Evolutionary conservation across 1,140 invertebrate genomes (phyloP).

Genomic region (Acromyrmex charruanus): DNA sequence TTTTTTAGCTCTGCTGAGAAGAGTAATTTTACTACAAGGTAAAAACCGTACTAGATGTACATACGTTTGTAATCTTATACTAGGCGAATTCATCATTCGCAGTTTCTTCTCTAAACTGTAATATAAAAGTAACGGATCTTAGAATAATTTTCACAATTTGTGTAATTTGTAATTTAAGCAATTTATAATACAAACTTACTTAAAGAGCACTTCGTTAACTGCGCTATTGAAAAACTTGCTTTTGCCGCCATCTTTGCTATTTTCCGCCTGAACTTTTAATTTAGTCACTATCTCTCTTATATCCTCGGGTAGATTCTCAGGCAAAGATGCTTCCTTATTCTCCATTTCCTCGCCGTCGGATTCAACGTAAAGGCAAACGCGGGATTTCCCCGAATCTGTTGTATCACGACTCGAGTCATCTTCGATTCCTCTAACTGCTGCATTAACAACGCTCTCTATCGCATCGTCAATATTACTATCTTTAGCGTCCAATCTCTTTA

Average conservation of each 20-base stretch:
- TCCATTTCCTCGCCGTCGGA: constrained; percentile 83
- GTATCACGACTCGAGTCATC: constrained; percentile 85
- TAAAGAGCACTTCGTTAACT: constrained; percentile 89
- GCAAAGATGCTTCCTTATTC: constrained; percentile 87
- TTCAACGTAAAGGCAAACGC: constrained; percentile 77
- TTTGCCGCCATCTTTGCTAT: constrained; percentile 88
- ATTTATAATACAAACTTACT: constrained; percentile 83
- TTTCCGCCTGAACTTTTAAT: constrained; percentile 88
- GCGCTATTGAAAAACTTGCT: constrained; percentile 89
- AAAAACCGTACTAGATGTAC: constrained; percentile 89
- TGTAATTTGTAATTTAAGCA: not conserved
- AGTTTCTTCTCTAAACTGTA: constrained; percentile 89
- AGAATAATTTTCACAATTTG: constrained; percentile 9
- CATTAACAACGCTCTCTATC: constrained; percentile 88
- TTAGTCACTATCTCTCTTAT: constrained; percentile 87
- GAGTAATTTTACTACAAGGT: constrained; percentile 90
- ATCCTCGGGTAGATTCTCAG: constrained; percentile 87
- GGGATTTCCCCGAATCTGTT: constrained; percentile 83
- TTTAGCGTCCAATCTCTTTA: constrained; percentile 78
- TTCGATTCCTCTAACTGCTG: constrained; percentile 83
- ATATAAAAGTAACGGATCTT: constrained; percentile 68
- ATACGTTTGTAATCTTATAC: constrained; percentile 87
- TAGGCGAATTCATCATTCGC: constrained; percentile 83
- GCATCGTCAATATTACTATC: constrained; percentile 84
- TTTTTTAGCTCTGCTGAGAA: constrained; percentile 90